Base-by-base conservation (phyloP, 2,888 invertebrate species). In the Arrhopalites spinosus region DNA sequence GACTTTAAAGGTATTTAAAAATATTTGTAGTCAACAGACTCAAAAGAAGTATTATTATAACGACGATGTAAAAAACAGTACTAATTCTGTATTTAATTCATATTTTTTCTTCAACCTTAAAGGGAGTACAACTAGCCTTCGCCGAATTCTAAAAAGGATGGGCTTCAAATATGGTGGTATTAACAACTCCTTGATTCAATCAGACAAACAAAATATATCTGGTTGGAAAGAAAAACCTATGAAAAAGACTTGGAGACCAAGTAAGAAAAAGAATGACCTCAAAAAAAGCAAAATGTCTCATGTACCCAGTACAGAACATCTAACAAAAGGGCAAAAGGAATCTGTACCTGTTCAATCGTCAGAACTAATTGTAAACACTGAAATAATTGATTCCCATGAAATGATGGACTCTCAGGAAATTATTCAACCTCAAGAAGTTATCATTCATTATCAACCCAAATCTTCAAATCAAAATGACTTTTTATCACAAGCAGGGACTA, bases 1-100 rank as follows among this genome's bases (percentile, higher is more conserved):
- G 78, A 78, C 61, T 82, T 81, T 59, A 78, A 77, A 61, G 82
- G 82, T 25, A n/a, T n/a, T n/a, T n/a, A n/a, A n/a, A n/a, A n/a
- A n/a, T n/a, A n/a, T n/a, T n/a, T n/a, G n/a, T n/a, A n/a, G n/a
- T n/a, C n/a, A n/a, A n/a, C n/a, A n/a, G n/a, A n/a, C n/a, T n/a
- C n/a, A n/a, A n/a, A n/a, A n/a, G n/a, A n/a, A n/a, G n/a, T n/a
- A n/a, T n/a, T n/a, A n/a, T n/a, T n/a, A n/a, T n/a, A n/a, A n/a
- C n/a, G n/a, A n/a, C n/a, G n/a, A n/a, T n/a, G n/a, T n/a, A n/a
- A n/a, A n/a, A n/a, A n/a, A n/a, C n/a, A n/a, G n/a, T n/a, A n/a
- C n/a, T n/a, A n/a, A n/a, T n/a, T n/a, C n/a, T n/a, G n/a, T n/a
- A n/a, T n/a, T n/a, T n/a, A n/a, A n/a, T n/a, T n/a, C n/a, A n/a